Evolutionary conservation across 2,797 vertebrate species (phyloP), one percentile per base, ranked within the genome.

Genomic region (Alosa sapidissima): DNA sequence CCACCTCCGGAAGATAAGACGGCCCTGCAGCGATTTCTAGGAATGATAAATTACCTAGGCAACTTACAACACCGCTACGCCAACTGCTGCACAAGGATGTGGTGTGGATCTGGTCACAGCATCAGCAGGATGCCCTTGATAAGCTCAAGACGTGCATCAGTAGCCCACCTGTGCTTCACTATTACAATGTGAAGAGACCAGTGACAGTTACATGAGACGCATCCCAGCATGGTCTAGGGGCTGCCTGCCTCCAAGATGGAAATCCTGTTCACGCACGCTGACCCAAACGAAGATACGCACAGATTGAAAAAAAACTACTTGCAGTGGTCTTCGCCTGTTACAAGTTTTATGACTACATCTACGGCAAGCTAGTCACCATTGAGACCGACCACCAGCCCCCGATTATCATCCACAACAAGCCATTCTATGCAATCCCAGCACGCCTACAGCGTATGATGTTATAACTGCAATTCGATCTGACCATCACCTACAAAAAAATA

Each of bases 321-420:
- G 65, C 82, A 7, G 82, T 86, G 16, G 55, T 84, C 14, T 86
- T 86, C 41, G 54, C 83, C 0, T 81, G n/a, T 5, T 49, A 14
- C 36, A 65, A 84, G 24, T 82, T 85, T 21, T 62, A 87, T 81
- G 72, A 85, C 24, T 85, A 82, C 72, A 54, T 84, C 28, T 83
- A 72, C 28, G 28, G 81, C 51, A 85, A 82, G 55, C 82, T 52
- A 36, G 45, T 84, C 1, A 83, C 41, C 0, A 48, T 45, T n/a
- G 84, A 85, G 48, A 87, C 83, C n/a, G 87, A 86, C 60, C 83
- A 88, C 28, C 55, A 85, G 36, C 75, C 83, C n/a, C 55, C 60
- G 19, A 72, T 86, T 19, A 83, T 83, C 21, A 88, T 88, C n/a
- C 51, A 62, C 41, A 83, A 52, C 60, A 82, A 81, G 41, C 60